A percentile compares a stretch with the other conserved stretches of the same genome.
These are phyloP conservation scores for Lagenorhynchus albirostris DNA, from an alignment of 2,113 vertebrate species.

Conservation along the genomic window DNA sequence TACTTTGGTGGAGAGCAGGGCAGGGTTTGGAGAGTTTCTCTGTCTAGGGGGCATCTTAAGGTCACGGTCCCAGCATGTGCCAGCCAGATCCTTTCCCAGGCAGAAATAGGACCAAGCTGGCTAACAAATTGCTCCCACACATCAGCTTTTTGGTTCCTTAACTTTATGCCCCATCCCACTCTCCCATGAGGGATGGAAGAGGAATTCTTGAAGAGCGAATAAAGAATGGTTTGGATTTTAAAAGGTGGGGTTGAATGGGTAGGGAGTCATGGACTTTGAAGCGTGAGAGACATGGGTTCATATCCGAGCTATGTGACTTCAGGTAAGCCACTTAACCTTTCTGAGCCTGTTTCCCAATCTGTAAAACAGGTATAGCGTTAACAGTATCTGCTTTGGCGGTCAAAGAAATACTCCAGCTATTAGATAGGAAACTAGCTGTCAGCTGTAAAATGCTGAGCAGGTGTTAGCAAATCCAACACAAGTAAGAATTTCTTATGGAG, in stretches of 20 bases:
- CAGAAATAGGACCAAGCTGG: slow-evolving; percentile 49
- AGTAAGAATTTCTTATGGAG: slow-evolving; percentile 13
- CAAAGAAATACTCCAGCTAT: background rate
- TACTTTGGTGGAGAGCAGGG: background rate
- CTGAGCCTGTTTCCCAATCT: background rate
- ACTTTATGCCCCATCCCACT: slow-evolving; percentile 56
- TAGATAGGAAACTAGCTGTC: background rate
- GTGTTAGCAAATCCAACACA: background rate
- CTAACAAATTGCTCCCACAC: slow-evolving; percentile 49
- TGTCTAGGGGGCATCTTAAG: slow-evolving; percentile 31
- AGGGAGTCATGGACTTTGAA: background rate
- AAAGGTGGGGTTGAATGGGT: background rate
- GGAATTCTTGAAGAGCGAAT: slow-evolving; percentile 45
- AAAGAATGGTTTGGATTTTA: slow-evolving; percentile 38
- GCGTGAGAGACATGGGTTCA: slow-evolving; percentile 8
- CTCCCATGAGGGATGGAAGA: slow-evolving; percentile 29
- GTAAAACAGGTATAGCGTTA: background rate
- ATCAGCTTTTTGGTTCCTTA: slow-evolving; percentile 25
- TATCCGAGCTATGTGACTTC: slow-evolving; percentile 13
- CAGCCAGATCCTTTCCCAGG: background rate
- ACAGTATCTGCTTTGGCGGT: background rate
- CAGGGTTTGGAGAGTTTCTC: background rate
- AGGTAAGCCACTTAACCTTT: background rate
- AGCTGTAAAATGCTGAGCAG: background rate
- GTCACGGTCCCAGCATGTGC: background rate